These are phyloP conservation scores for Melanostoma mellinum DNA, from an alignment of 2,888 invertebrate species.

Conservation along the genomic window DNA sequence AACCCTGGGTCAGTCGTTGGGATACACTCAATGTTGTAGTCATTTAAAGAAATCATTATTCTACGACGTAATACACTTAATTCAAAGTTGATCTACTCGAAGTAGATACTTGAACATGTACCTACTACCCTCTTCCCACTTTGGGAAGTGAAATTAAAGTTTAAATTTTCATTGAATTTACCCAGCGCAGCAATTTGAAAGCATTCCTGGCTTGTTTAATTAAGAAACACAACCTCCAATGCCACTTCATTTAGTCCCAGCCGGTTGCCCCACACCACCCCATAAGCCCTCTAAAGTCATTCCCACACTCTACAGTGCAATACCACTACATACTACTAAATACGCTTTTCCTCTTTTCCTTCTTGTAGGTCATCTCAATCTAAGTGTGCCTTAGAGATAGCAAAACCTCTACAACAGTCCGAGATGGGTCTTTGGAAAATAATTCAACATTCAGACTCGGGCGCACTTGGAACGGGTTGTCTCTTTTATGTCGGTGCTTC, in stretches of 20 bases:
- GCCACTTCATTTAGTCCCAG: neutral
- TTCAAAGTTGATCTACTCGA: neutral
- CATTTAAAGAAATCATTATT: too few species aligned
- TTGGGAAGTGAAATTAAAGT: slow-evolving; percentile 6
- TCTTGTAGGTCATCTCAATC: slow-evolving; percentile 72
- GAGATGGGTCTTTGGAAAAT: slow-evolving; percentile 76
- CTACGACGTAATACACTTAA: too few species aligned
- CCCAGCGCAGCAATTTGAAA: slow-evolving; percentile 4
- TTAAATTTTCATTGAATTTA: slow-evolving; percentile 12
- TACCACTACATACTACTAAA: neutral
- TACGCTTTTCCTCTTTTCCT: slow-evolving; percentile 24
- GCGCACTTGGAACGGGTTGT: slow-evolving; percentile 72
- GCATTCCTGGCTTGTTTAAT: slow-evolving; percentile 54
- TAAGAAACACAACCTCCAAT: slow-evolving; percentile 35
- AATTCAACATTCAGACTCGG: slow-evolving; percentile 73
- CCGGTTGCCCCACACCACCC: neutral
- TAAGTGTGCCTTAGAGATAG: slow-evolving; percentile 75
- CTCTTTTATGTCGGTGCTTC: slow-evolving; percentile 74
- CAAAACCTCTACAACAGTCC: slow-evolving; percentile 71
- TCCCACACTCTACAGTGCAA: neutral
- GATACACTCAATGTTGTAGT: too few species aligned
- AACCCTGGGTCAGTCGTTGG: too few species aligned
- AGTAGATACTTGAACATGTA: too few species aligned
- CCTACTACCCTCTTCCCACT: too few species aligned
- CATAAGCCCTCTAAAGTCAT: neutral